A percentile compares a stretch with the other conserved stretches of the same genome.
Evolutionary conservation across 2,888 invertebrate genomes (phyloP).

Genomic region (Agrotis exclamationis): DNA sequence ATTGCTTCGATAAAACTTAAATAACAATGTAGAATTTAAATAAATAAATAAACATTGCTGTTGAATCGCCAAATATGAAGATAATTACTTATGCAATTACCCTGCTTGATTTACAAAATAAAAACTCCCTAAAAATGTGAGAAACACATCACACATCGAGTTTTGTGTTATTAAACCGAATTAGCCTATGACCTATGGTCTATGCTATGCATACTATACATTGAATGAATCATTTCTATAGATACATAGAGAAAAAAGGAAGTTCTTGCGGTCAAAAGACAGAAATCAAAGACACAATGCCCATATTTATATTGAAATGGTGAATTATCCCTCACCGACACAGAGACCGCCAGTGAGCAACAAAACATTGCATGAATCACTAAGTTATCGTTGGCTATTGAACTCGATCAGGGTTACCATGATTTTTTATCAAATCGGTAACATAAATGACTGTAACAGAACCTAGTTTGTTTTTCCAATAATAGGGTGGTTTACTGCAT

Average conservation of each 20-base stretch:
- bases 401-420: slow-evolving; percentile 59
- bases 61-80: no score
- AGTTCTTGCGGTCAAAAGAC: background rate
- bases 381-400: slow-evolving; percentile 65
- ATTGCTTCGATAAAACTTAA: no score
- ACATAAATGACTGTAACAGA: slow-evolving; percentile 8
- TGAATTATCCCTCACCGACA: slow-evolving; percentile 56
- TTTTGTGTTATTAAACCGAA: background rate
- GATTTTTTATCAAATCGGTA: slow-evolving; percentile 34
- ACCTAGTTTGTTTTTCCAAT: background rate
- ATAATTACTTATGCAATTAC: no score
- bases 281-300: slow-evolving; percentile 31
- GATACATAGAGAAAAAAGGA: slow-evolving; percentile 5
- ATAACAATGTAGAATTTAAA: no score
- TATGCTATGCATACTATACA: no score
- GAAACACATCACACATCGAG: background rate
- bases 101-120: no score
- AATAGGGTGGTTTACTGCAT: no score
- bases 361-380: slow-evolving; percentile 63
- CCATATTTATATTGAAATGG: slow-evolving; percentile 53
- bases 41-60: no score
- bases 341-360: slow-evolving; percentile 46
- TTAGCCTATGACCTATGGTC: background rate
- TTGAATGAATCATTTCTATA: slow-evolving; percentile 15
- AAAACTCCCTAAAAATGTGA: background rate